These are phyloP conservation scores for Halocaridina rubra DNA, from an alignment of 2,888 invertebrate genomes.

Conservation along the genomic window DNA sequence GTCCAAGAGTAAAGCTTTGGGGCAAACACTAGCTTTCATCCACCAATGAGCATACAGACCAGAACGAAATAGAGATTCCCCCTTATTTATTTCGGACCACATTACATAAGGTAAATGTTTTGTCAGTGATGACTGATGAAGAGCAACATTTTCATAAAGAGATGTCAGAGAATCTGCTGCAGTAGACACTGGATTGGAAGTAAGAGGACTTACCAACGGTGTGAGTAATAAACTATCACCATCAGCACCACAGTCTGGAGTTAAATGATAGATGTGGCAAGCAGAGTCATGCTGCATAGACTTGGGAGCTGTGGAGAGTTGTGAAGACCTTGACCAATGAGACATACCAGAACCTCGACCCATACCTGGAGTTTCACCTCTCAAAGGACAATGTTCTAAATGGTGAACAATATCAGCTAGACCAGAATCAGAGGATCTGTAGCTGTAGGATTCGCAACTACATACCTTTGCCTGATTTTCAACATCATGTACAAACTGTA, in stretches of 20 bases:
- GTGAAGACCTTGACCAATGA: constrained; percentile 42
- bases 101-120: background rate
- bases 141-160: constrained; percentile 27
- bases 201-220: constrained; percentile 38
- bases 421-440: constrained; percentile 79
- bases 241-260: constrained; percentile 29
- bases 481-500: constrained; percentile 39
- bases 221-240: constrained; percentile 42
- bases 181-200: constrained; percentile 48
- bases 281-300: constrained; percentile 9
- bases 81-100: constrained; percentile 1
- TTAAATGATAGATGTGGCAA: constrained; percentile 27
- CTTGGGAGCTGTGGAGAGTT: constrained; percentile 23
- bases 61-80: constrained; percentile 75
- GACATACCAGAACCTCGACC: constrained; percentile 50
- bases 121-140: constrained; percentile 1
- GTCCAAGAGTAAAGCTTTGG: constrained; percentile 23
- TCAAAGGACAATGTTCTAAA: constrained; percentile 72
- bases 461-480: constrained; percentile 34
- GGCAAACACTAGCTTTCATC: constrained; percentile 82
- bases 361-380: constrained; percentile 38
- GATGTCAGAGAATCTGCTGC: constrained; percentile 40
- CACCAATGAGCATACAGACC: constrained; percentile 93
- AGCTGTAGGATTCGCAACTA: constrained; percentile 55
- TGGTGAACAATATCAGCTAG: constrained; percentile 77